Evolutionary conservation across 1,140 invertebrate genomes (phyloP), one percentile per base, ranked within the genome.

Genomic region (Sesamia nonagrioides): DNA sequence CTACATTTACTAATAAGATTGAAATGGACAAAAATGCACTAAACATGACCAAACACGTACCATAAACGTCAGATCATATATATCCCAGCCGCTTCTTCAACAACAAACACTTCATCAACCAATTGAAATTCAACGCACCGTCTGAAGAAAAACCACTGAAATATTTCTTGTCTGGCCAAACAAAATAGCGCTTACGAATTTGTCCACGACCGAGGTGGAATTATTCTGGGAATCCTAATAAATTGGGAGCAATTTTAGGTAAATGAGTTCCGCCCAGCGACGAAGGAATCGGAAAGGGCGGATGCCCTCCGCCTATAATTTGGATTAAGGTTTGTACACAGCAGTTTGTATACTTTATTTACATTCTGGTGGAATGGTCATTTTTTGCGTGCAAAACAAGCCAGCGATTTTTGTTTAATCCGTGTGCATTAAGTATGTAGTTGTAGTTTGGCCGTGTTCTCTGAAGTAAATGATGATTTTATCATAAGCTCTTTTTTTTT

Each of bases 231-330:
- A 85, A 83, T 85, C 83, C 80, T 82, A 86, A 85, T 82, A 85
- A 86, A 85, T 87, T 84, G 84, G 77, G 56, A 80, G 82, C 78
- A 83, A 84, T 87, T 85, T 84, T 86, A 83, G 81, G 82, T 81
- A 86, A 84, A 85, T 84, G 86, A 84, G 79, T 84, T 79, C 76
- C 74, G 66, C 66, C 72, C 76, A 52, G 69, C 75, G 77, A 54
- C 75, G 54, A 37, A 56, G 69, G 66, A 79, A 85, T 84, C 84
- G 79, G 69, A 79, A 82, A 85, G 79, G 81, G 79, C 76, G 77
- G 78, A 81, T 72, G 76, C 52, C 80, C 82, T 68, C 79, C 74
- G 58, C 72, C 80, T 83, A 77, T 84, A 82, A 86, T 82, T 86
- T 82, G 71, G 75, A 71, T 81, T 81, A 66, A 72, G 81, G 52